Conservation (phyloP, 64 coral and sea anemone genomes). For the Orbicella faveolata region DNA sequence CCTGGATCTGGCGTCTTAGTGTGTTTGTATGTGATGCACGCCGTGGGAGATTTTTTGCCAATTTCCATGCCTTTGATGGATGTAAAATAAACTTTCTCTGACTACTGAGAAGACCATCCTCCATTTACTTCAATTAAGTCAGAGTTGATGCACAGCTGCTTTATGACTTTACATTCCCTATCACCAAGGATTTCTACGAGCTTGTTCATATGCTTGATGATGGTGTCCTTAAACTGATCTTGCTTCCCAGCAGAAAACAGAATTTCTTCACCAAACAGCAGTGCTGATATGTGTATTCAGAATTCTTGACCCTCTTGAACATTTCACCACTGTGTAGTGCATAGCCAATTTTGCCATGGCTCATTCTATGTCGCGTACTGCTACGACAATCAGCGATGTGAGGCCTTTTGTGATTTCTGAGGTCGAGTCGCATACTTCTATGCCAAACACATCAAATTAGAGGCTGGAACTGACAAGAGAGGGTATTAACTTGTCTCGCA, state of each 20-base stretch:
- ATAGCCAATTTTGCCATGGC: constrained; percentile 4
- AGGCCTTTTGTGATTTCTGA: not conserved
- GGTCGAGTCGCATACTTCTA: not conserved
- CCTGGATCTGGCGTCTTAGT: constrained; percentile 36
- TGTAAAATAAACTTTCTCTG: not conserved
- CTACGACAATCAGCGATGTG: not conserved
- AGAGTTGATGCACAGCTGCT: not conserved
- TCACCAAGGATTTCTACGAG: not conserved
- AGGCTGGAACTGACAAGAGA: constrained; percentile 8
- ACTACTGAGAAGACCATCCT: constrained; percentile 26
- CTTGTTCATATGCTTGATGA: constrained; percentile 11
- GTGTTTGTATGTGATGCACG: constrained; percentile 8
- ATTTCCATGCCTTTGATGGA: not conserved
- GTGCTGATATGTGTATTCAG: not conserved
- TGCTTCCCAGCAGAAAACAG: constrained; percentile 2
- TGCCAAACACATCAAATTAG: not conserved
- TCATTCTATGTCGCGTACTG: not conserved
- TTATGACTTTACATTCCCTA: constrained; percentile 1
- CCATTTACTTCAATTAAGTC: constrained; percentile 21
- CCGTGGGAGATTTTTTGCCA: constrained; percentile 35
- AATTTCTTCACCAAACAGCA: constrained; percentile 19
- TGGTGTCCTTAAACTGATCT: constrained; percentile 4
- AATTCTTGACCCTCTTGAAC: not conserved
- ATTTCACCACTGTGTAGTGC: not conserved
- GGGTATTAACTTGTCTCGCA: not conserved